A percentile compares a stretch with the other conserved stretches of the same genome.
These are phyloP conservation scores for Knipowitschia caucasica DNA, from an alignment of 2,797 vertebrate genomes.

Conservation along the genomic window DNA sequence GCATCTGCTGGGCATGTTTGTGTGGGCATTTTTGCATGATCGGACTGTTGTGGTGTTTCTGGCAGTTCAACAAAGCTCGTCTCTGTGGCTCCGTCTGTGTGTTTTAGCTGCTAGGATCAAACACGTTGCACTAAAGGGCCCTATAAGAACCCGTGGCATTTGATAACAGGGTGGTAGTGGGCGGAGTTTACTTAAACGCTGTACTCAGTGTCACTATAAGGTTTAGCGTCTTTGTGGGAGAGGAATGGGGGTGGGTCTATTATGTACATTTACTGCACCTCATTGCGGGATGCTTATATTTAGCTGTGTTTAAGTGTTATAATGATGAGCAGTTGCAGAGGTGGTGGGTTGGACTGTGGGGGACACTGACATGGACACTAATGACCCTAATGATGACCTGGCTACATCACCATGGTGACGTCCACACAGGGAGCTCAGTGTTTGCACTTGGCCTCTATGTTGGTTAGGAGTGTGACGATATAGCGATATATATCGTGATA, in stretches of 20 bases:
- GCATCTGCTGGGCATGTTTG: constrained; percentile 48
- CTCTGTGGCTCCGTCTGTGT: constrained; percentile 44
- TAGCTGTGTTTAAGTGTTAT: constrained; percentile 51
- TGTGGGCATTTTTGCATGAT: constrained; percentile 62
- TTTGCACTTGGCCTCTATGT: constrained; percentile 21
- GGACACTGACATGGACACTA: constrained; percentile 42
- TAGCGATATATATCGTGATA: too few species aligned
- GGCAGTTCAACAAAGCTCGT: constrained; percentile 59
- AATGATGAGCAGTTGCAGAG: constrained; percentile 44
- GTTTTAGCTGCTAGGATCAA: constrained; percentile 39
- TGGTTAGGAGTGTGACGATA: too few species aligned
- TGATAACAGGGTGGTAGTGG: constrained; percentile 19
- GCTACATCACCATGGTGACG: constrained; percentile 52
- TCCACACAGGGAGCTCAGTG: constrained; percentile 25
- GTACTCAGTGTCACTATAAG: constrained; percentile 22
- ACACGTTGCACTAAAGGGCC: constrained; percentile 44
- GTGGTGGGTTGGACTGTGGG: constrained; percentile 43
- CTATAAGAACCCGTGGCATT: constrained; percentile 25
- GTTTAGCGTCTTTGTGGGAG: constrained; percentile 41
- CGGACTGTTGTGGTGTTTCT: constrained; percentile 50
- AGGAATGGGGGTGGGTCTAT: constrained; percentile 5
- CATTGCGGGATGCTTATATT: constrained; percentile 49
- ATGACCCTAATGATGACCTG: constrained; percentile 58
- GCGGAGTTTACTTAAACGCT: constrained; percentile 23
- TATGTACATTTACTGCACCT: constrained; percentile 8